Evolutionary conservation across 2,888 invertebrate species (phyloP).

Genomic region (Brenthis hecate): DNA sequence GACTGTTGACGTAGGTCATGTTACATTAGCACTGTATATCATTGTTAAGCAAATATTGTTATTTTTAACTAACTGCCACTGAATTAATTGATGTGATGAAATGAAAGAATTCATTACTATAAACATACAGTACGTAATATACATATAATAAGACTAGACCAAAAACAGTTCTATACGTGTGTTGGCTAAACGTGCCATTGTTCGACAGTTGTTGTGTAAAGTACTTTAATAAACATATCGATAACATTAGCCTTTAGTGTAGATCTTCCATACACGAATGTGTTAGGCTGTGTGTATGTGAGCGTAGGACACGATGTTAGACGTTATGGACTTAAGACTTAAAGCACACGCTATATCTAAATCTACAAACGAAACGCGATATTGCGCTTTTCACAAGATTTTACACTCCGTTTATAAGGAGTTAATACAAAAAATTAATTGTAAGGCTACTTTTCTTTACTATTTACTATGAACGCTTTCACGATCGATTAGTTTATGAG

Average conservation of each 20-base stretch:
- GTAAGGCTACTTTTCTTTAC: slow-evolving; percentile 18
- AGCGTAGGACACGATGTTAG: slow-evolving; percentile 48
- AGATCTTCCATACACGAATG: slow-evolving; percentile 77
- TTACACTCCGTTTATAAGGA: slow-evolving; percentile 28
- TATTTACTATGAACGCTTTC: slow-evolving; percentile 35
- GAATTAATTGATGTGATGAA: slow-evolving; percentile 15
- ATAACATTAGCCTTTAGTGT: slow-evolving; percentile 80
- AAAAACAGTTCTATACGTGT: slow-evolving; percentile 38
- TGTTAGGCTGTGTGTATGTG: slow-evolving; percentile 56
- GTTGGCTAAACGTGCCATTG: slow-evolving; percentile 74
- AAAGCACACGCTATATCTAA: slow-evolving; percentile 31
- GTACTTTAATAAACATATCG: slow-evolving; percentile 78
- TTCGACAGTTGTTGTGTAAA: slow-evolving; percentile 68
- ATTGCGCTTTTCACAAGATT: slow-evolving; percentile 28
- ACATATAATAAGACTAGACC: slow-evolving; percentile 36
- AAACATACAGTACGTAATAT: not conserved
- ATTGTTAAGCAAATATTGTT: slow-evolving; percentile 43
- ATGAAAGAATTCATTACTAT: slow-evolving; percentile 19
- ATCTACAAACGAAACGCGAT: slow-evolving; percentile 24
- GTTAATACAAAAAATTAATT: slow-evolving; percentile 15
- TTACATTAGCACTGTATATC: slow-evolving; percentile 66
- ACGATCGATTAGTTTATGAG: slow-evolving; percentile 46
- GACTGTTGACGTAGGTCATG: slow-evolving; percentile 66
- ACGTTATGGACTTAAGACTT: slow-evolving; percentile 46
- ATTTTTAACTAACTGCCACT: slow-evolving; percentile 26